Conservation (phyloP, 1,140 invertebrate species). For the Battus philenor region DNA sequence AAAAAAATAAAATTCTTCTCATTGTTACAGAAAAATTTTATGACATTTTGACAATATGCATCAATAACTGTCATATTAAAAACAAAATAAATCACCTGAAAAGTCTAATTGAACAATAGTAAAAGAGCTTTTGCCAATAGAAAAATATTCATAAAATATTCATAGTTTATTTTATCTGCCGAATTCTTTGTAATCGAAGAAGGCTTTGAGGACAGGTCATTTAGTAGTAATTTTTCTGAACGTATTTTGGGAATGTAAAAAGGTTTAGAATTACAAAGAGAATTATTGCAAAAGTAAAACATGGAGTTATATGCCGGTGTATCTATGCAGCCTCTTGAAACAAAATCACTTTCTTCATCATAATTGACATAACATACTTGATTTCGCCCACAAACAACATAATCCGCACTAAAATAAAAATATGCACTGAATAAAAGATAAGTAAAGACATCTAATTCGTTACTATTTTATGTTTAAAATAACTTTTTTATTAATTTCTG, state of each 20-base stretch:
- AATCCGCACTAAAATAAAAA: constrained; percentile 32
- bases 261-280: constrained; percentile 30
- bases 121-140: constrained; percentile 5
- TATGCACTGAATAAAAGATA: no score
- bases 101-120: neutral
- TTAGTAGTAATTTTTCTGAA: constrained; percentile 4
- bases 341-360: constrained; percentile 27
- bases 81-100: neutral
- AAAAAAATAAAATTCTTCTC: constrained; percentile 7
- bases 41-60: constrained; percentile 10
- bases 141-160: neutral
- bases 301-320: constrained; percentile 42
- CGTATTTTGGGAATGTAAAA: constrained; percentile 21
- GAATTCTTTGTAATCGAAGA: neutral
- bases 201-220: constrained; percentile 1
- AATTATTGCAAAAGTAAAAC: constrained; percentile 38
- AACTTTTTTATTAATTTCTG: no score
- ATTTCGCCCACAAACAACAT: constrained; percentile 34
- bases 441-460: no score
- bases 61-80: constrained; percentile 7
- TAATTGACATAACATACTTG: constrained; percentile 46
- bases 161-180: neutral
- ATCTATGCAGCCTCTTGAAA: constrained; percentile 41
- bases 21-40: constrained; percentile 11
- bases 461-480: no score